Conservation (phyloP, 2,888 invertebrate species). For the Trichopoda pennipes region DNA sequence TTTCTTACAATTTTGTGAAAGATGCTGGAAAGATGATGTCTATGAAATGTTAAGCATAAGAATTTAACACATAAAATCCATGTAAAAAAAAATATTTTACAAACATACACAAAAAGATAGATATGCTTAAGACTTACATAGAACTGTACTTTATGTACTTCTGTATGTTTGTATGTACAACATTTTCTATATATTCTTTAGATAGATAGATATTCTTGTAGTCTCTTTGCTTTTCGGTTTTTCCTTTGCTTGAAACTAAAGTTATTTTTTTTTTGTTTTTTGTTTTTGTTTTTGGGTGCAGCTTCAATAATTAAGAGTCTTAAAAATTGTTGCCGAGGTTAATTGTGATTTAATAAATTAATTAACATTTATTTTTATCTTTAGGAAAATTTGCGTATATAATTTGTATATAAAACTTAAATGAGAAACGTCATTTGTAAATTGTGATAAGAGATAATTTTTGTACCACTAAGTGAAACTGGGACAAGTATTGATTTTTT, state of each 20-base stretch:
- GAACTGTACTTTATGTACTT: slow-evolving; percentile 22
- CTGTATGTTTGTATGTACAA: too few relatives aligned
- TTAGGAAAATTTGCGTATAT: slow-evolving; percentile 1
- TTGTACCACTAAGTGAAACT: too few relatives aligned
- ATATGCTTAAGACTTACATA: not conserved
- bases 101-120: not conserved
- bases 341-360: slow-evolving; percentile 51
- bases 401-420: slow-evolving; percentile 20
- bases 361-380: slow-evolving; percentile 44
- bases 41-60: slow-evolving; percentile 14
- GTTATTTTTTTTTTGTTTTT: not conserved
- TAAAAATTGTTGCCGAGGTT: slow-evolving; percentile 40
- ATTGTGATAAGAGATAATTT: too few relatives aligned
- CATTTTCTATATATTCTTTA: not conserved
- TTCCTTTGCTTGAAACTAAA: slow-evolving; percentile 8
- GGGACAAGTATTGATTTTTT: not conserved
- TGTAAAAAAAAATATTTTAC: not conserved
- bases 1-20: slow-evolving; percentile 44
- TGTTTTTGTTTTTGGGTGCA: not conserved
- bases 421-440: not conserved
- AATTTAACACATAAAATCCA: slow-evolving; percentile 5
- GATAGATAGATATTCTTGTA: not conserved
- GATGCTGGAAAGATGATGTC: slow-evolving; percentile 14
- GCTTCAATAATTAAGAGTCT: slow-evolving; percentile 39
- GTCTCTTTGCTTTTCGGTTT: not conserved